Evolutionary conservation across 1,140 invertebrate species (phyloP), one percentile per base, ranked within the genome.

Genomic region (Micrasema minimum): DNA sequence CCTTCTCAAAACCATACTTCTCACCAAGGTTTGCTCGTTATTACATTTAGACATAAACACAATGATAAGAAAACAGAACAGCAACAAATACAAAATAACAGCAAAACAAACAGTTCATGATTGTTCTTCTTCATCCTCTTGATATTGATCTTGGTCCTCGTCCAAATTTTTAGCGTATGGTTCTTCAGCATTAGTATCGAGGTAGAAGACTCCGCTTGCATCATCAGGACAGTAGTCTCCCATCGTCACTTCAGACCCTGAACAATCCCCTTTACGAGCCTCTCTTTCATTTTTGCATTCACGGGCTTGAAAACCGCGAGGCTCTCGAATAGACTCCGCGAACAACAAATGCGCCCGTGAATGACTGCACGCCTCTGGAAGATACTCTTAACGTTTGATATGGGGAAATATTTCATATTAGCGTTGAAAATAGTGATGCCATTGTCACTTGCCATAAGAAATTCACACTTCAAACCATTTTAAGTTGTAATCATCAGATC

Each of bases 321-420:
- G 79, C 1, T 85, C 84, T 35, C 84, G 80, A 14, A 93, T 88
- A 14, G 90, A 91, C 79, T 92, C 90, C 0, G 84, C 87, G 71
- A 89, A 93, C 76, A 89, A 92, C 59, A 87, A 80, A 69, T 88
- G 87, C 0, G 91, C 86, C 53, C 91, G 82, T 53, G 88, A 88
- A 75, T 93, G 92, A 77, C 91, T 93, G 78, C 91, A 93, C n/a
- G 87, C 88, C 74, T 90, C 91, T 92, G 72, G 10, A 66, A 69
- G 26, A 31, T 7, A 31, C 3, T 31, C 26, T 31, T 7, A 31
- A 31, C 26, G 2, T 31, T 31, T 2, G 2, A 31, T 7, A 31
- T 31, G 2, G 26, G 2, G 26, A 2, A 31, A n/a, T n/a, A n/a
- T n/a, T n/a, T n/a, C n/a, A n/a, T n/a, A n/a, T n/a, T n/a, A n/a